Evolutionary conservation across 1,140 invertebrate species (phyloP).

Genomic region (Oncopodura yosiiana): DNA sequence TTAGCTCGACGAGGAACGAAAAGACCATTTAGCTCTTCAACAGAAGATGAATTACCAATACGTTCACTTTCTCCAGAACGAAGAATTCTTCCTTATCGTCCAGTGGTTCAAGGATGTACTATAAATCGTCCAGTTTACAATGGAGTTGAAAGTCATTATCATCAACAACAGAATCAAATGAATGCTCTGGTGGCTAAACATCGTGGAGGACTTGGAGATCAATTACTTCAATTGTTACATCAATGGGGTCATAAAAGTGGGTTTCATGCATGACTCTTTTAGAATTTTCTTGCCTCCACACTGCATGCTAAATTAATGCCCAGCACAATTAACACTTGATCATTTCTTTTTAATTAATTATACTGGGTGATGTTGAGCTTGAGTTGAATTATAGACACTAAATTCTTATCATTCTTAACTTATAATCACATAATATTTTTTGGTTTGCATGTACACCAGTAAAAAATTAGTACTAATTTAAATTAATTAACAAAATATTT

Average conservation of each 20-base stretch:
- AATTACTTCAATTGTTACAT: constrained; percentile 27
- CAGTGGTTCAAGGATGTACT: too few species aligned
- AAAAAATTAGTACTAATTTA: too few species aligned
- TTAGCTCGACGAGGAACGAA: constrained; percentile 32
- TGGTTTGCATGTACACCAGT: too few species aligned
- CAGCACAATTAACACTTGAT: too few species aligned
- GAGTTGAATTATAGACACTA: too few species aligned
- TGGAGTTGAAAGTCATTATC: background rate
- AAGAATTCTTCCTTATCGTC: too few species aligned
- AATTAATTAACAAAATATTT: too few species aligned
- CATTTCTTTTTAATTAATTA: too few species aligned
- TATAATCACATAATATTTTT: too few species aligned
- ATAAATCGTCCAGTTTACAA: background rate
- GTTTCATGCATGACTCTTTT: constrained; percentile 22
- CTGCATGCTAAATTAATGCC: too few species aligned
- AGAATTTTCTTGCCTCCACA: constrained; percentile 12
- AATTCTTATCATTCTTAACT: too few species aligned
- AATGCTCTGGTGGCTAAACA: background rate
- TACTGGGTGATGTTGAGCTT: too few species aligned
- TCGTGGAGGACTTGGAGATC: constrained; percentile 27
- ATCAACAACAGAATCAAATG: background rate
- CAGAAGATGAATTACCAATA: constrained; percentile 27
- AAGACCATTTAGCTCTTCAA: constrained; percentile 34
- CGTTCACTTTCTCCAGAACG: background rate
- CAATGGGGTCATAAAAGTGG: constrained; percentile 32